phyloP scores from a whole-genome alignment of 2,888 invertebrate genomes.

The Drosophila setosimentum region DNA sequence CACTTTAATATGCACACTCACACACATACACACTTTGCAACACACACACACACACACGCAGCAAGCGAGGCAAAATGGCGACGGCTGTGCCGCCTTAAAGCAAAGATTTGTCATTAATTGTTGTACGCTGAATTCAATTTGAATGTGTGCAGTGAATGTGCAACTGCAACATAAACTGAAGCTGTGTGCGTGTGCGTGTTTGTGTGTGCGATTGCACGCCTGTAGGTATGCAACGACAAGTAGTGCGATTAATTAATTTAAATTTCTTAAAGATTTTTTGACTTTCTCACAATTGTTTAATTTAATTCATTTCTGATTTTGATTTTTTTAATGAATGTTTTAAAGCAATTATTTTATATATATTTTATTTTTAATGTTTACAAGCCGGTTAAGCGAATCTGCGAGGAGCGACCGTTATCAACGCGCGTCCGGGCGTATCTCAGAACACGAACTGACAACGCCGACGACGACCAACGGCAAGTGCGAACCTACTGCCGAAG shows the following conservation, averaged over 20 bases:
- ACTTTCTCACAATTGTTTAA: constrained; percentile 10
- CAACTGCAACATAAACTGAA: constrained; percentile 10
- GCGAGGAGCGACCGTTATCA: constrained; percentile 58
- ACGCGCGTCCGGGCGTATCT: constrained; percentile 82
- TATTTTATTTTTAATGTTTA: constrained; percentile 27
- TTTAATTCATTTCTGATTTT: constrained; percentile 2
- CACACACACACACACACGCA: constrained; percentile 3
- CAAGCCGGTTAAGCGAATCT: constrained; percentile 53
- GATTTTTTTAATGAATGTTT: constrained; percentile 3
- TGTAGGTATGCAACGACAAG: constrained; percentile 50
- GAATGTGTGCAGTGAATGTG: constrained; percentile 34
- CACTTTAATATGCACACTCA: constrained; percentile 74
- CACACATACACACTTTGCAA: constrained; percentile 21
- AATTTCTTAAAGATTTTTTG: constrained; percentile 6
- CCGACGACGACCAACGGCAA: constrained; percentile 45
- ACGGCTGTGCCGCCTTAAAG: constrained; percentile 58
- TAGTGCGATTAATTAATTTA: not conserved
- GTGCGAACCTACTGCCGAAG: constrained; percentile 45
- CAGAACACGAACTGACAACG: constrained; percentile 82
- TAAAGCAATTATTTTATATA: not conserved
- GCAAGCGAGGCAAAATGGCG: constrained; percentile 58
- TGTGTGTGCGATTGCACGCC: constrained; percentile 45
- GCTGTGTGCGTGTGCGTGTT: constrained; percentile 15
- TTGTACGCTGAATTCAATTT: constrained; percentile 79
- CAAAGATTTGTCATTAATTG: constrained; percentile 83